Percentiles rank a stretch among this genome's conserved stretches.
These are phyloP conservation scores for Sylvilagus bachmani DNA, from an alignment of 2,113 vertebrate species.

Conservation along the genomic window DNA sequence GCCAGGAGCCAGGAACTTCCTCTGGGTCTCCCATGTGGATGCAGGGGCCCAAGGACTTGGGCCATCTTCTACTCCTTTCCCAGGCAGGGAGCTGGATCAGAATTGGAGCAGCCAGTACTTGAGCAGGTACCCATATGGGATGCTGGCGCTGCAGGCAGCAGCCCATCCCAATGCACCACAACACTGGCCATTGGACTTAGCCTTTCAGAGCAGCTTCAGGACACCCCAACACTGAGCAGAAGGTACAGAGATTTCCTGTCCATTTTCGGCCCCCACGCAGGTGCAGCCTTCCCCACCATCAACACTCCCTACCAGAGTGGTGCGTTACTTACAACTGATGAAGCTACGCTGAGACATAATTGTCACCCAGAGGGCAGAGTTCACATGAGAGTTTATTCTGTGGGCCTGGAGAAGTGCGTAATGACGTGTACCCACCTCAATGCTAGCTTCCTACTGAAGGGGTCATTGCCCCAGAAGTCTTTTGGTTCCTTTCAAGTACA, in stretches of 20 bases:
- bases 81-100: no score
- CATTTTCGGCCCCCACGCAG: rapidly evolving
- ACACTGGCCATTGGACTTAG: neutral
- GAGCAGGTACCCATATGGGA: no score
- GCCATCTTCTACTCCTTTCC: no score
- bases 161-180: no score
- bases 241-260: neutral
- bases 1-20: no score
- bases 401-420: neutral
- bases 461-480: neutral
- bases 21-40: no score
- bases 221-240: neutral
- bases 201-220: neutral
- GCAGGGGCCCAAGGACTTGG: no score
- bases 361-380: neutral
- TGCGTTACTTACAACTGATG: neutral
- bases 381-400: neutral
- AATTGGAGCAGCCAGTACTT: no score
- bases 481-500: slow-evolving; percentile 14
- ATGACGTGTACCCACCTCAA: neutral
- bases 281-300: rapidly evolving
- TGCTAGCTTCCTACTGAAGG: neutral
- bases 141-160: no score
- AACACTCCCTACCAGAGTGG: neutral
- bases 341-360: rapidly evolving